phyloP scores from a whole-genome alignment of 2,888 invertebrate species.

The Lithophane socia region DNA sequence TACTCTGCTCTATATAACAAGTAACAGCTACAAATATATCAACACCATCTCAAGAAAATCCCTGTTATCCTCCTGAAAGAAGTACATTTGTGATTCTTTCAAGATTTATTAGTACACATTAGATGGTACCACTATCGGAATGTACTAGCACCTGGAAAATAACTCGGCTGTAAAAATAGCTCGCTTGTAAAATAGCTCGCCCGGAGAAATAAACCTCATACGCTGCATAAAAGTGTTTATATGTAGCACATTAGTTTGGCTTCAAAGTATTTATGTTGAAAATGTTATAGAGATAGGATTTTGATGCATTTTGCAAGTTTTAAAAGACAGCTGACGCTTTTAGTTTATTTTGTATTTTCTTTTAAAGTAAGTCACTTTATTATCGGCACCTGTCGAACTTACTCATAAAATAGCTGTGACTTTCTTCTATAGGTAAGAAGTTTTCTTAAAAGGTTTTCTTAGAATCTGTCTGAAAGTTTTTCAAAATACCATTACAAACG shows the following conservation, averaged over 20 bases:
- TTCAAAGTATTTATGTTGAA: slow-evolving; percentile 27
- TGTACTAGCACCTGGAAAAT: slow-evolving; percentile 44
- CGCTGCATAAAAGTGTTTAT: slow-evolving; percentile 34
- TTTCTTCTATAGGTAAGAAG: neutral
- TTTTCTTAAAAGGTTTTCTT: neutral
- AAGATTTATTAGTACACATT: slow-evolving; percentile 38
- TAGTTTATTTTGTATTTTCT: slow-evolving; percentile 19
- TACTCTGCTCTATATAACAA: neutral
- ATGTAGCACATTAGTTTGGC: slow-evolving; percentile 31
- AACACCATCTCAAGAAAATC: slow-evolving; percentile 22
- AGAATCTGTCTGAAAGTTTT: neutral
- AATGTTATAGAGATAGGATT: slow-evolving; percentile 2
- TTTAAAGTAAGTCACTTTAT: neutral
- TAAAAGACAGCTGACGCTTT: neutral
- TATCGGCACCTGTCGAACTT: slow-evolving; percentile 5
- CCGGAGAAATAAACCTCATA: slow-evolving; percentile 19
- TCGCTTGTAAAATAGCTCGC: slow-evolving; percentile 13
- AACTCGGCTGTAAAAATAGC: slow-evolving; percentile 25
- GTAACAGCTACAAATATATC: slow-evolving; percentile 15
- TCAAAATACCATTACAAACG: neutral
- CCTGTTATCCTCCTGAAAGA: slow-evolving; percentile 10
- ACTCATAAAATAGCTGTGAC: neutral
- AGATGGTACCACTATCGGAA: slow-evolving; percentile 21
- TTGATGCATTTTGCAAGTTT: slow-evolving; percentile 51
- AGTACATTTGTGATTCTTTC: slow-evolving; percentile 36